Evolutionary conservation across 37 sponge, comb jelly and placozoan species (phyloP), one percentile per base, ranked within the genome.

Genomic region (Cliona cf. orientalis): DNA sequence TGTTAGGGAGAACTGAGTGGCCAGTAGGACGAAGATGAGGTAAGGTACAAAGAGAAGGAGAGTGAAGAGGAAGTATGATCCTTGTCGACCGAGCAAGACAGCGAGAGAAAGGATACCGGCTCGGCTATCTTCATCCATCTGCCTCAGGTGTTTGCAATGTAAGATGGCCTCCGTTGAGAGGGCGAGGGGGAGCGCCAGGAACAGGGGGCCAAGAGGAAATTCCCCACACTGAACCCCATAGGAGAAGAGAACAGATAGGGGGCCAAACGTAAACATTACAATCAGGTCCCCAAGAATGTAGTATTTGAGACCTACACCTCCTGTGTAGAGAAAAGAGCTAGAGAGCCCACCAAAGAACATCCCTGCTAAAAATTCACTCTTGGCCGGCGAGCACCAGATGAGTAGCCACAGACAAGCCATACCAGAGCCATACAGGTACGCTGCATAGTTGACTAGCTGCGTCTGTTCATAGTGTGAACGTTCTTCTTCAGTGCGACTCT

Each of bases 291-390:
- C 96, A 17, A 92, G 66, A 26, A 88, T 86, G 67, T 92, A 89
- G 58, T 92, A 92, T 72, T 95, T 95, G 65, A 95, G 76, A 45
- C 91, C 87, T 66, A 91, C 80, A 35, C 94, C 95, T 70, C 95
- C 94, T 23, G 90, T 95, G 74, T 95, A 95, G 28, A 89, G 40
- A 55, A 95, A 95, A 6, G 96, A 95, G 19, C 90, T 84, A 0
- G 94, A 92, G 35, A 95, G 78, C 6, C 96, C 96, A 12, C 96
- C 94, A 57, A 95, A 95, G 84, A 92, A 95, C 23, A 95, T 45
- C 2, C 76, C 68, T 1, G 96, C 91, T 12, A 95, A 29, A 43
- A 66, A 58, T 39, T 76, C 66, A 45, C 79, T 85, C 62, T 76
- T 75, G 28, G 96, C 94, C 39, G 69, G 41, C 0, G 96, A 92